Percentiles rank a stretch among this genome's conserved stretches.
These are phyloP conservation scores for Dastarcus helophoroides DNA, from an alignment of 2,888 invertebrate species.

Conservation along the genomic window DNA sequence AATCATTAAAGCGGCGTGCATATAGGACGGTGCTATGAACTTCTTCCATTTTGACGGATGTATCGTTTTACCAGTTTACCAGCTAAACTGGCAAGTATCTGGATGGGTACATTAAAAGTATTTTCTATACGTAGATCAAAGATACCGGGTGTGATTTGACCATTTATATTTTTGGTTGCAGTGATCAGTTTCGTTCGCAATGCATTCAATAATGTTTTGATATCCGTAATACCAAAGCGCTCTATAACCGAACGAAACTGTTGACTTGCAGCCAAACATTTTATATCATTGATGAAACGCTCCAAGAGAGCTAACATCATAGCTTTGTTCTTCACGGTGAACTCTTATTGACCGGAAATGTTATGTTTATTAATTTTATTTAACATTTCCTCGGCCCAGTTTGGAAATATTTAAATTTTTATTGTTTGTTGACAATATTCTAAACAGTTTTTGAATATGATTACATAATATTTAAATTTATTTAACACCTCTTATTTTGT, in stretches of 20 bases:
- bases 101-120: background rate
- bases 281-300: conserved; percentile 1
- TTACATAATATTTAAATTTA: no score
- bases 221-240: conserved; percentile 4
- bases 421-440: no score
- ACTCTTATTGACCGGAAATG: background rate
- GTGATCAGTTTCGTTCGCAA: conserved; percentile 3
- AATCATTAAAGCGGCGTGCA: background rate
- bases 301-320: conserved; percentile 4
- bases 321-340: background rate
- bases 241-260: conserved; percentile 6
- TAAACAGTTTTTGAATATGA: no score
- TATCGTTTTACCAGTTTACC: conserved; percentile 1
- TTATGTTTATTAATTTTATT: no score
- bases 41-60: conserved; percentile 3
- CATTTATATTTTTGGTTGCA: conserved; percentile 5
- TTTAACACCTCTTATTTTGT: no score
- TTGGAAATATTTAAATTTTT: no score
- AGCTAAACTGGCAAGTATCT: background rate
- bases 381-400: no score
- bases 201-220: background rate
- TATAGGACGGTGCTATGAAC: conserved; percentile 1
- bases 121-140: conserved; percentile 1
- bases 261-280: conserved; percentile 6
- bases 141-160: conserved; percentile 1